These are phyloP conservation scores for Daktulosphaira vitifoliae DNA, from an alignment of 1,140 invertebrate genomes.

Conservation along the genomic window DNA sequence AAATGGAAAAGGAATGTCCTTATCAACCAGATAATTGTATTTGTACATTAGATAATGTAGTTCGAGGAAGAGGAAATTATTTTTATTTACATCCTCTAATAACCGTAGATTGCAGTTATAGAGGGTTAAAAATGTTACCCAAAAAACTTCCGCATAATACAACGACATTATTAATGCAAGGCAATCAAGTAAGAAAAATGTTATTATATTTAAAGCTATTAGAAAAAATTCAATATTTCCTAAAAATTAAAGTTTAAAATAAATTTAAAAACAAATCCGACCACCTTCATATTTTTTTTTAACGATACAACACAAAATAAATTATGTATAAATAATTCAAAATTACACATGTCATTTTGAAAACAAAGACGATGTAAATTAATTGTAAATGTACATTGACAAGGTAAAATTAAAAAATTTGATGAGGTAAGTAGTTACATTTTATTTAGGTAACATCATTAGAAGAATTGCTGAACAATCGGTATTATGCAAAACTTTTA, in stretches of 20 bases:
- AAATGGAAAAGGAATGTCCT: slow-evolving; percentile 32
- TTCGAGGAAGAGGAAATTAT: slow-evolving; percentile 38
- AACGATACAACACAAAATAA: too few relatives aligned
- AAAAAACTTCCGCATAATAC: slow-evolving; percentile 49
- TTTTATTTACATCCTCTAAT: slow-evolving; percentile 41
- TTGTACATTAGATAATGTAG: slow-evolving; percentile 37
- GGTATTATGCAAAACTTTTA: slow-evolving; percentile 53
- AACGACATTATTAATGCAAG: slow-evolving; percentile 48
- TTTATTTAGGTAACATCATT: slow-evolving; percentile 56
- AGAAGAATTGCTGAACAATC: slow-evolving; percentile 54
- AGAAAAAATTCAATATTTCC: too few relatives aligned
- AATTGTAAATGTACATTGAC: too few relatives aligned
- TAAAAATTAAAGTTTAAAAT: too few relatives aligned
- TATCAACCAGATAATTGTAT: slow-evolving; percentile 13
- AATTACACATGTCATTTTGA: too few relatives aligned
- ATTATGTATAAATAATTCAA: too few relatives aligned
- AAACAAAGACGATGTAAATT: too few relatives aligned
- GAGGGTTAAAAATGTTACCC: slow-evolving; percentile 48
- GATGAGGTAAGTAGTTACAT: too few relatives aligned
- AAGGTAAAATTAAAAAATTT: too few relatives aligned
- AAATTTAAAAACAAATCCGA: too few relatives aligned
- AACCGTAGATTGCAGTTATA: slow-evolving; percentile 50
- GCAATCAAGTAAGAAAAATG: slow-evolving; percentile 48
- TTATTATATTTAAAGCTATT: too few relatives aligned
- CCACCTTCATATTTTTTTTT: too few relatives aligned